phyloP scores from a whole-genome alignment of 2,888 invertebrate genomes.

The Drosophila ezoana region DNA sequence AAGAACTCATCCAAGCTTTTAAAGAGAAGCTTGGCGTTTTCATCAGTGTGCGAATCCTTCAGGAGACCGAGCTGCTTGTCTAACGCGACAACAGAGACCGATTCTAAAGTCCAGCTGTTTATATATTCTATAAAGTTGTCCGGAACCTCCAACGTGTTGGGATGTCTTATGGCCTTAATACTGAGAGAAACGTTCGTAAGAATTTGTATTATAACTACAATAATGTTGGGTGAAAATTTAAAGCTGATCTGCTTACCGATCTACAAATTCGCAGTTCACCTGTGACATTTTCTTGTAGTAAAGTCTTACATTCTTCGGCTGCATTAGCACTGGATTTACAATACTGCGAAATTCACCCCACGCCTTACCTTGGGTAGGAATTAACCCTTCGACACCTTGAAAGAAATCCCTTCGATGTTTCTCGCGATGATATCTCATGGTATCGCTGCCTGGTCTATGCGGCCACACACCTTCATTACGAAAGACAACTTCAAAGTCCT shows the following conservation, averaged over 20 bases:
- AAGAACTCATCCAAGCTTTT: slow-evolving; percentile 56
- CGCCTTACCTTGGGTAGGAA: slow-evolving; percentile 83
- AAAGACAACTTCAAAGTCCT: slow-evolving; percentile 85
- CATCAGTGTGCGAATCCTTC: slow-evolving; percentile 39
- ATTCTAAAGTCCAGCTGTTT: slow-evolving; percentile 87
- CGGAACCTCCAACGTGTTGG: slow-evolving; percentile 81
- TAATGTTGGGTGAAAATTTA: too few species aligned
- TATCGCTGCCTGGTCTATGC: slow-evolving; percentile 82
- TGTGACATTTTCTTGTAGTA: slow-evolving; percentile 86
- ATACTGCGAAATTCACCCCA: slow-evolving; percentile 89
- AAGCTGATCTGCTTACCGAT: slow-evolving; percentile 46
- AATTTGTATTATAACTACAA: too few species aligned
- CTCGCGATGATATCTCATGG: slow-evolving; percentile 84
- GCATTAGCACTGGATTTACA: slow-evolving; percentile 88
- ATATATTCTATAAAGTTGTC: slow-evolving; percentile 86
- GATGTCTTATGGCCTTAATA: slow-evolving; percentile 81
- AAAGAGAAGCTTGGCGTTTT: slow-evolving; percentile 58
- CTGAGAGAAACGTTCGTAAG: slow-evolving; percentile 52
- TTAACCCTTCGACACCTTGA: slow-evolving; percentile 68
- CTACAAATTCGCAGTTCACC: slow-evolving; percentile 83
- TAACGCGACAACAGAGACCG: slow-evolving; percentile 84
- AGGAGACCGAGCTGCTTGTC: slow-evolving; percentile 82
- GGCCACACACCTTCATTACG: slow-evolving; percentile 86
- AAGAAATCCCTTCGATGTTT: slow-evolving; percentile 58
- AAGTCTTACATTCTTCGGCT: slow-evolving; percentile 86